Evolutionary conservation across 2,797 vertebrate genomes (phyloP).

Genomic region (Rhabdomys pumilio): DNA sequence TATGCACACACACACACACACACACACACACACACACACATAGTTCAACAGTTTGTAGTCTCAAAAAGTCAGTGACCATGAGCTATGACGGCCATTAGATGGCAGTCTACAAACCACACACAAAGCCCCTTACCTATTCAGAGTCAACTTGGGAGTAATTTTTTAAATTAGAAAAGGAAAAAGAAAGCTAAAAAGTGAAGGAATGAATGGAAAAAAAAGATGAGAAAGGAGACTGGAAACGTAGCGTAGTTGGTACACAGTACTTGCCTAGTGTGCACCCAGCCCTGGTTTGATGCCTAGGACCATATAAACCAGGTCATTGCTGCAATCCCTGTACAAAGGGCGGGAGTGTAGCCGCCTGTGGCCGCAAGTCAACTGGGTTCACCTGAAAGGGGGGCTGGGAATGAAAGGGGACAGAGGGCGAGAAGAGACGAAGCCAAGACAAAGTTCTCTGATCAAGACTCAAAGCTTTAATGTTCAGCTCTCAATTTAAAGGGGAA

Average conservation of each 20-base stretch:
- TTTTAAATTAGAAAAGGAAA: neutral
- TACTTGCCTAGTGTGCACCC: neutral
- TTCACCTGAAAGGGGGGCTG: too few relatives aligned
- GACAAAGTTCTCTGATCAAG: too few relatives aligned
- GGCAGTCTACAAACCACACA: slow-evolving; percentile 35
- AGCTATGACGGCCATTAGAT: slow-evolving; percentile 65
- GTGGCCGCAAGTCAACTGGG: too few relatives aligned
- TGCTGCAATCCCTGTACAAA: neutral
- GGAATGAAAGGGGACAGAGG: too few relatives aligned
- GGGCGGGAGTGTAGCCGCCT: neutral
- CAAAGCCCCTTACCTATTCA: neutral
- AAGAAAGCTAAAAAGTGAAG: neutral
- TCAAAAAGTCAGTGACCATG: neutral
- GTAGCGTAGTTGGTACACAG: neutral
- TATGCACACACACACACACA: neutral
- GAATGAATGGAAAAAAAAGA: neutral
- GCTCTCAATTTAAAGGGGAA: too few relatives aligned
- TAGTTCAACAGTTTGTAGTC: neutral
- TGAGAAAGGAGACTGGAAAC: too few relatives aligned
- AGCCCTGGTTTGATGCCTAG: neutral
- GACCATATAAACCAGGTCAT: neutral
- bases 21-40: neutral
- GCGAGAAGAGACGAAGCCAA: too few relatives aligned
- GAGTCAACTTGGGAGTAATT: neutral
- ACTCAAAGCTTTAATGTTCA: too few relatives aligned